These are phyloP conservation scores for Cavia porcellus DNA, from an alignment of 2,113 vertebrate species.

Conservation along the genomic window DNA sequence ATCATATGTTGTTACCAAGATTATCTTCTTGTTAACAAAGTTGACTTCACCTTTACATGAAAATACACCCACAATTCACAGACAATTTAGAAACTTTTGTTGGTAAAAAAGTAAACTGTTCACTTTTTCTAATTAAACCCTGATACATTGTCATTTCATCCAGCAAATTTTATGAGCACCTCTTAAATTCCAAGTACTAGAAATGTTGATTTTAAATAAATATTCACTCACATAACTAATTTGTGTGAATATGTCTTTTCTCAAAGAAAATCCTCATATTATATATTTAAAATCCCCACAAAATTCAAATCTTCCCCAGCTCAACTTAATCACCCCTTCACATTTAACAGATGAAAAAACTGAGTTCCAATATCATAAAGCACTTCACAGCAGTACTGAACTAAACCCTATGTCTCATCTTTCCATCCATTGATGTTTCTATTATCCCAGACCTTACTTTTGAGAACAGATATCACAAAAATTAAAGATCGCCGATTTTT, in stretches of 20 bases:
- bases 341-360: slow-evolving; percentile 9
- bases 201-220: slow-evolving; percentile 46
- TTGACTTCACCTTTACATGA: slow-evolving; percentile 18
- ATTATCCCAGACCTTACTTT: neutral
- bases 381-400: neutral
- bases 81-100: neutral
- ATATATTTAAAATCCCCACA: neutral
- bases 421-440: neutral
- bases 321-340: neutral
- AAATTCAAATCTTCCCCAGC: neutral
- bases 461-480: slow-evolving; percentile 20
- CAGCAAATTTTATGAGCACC: neutral
- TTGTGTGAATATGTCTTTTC: slow-evolving; percentile 20
- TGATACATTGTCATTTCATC: neutral
- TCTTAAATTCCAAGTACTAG: slow-evolving; percentile 13
- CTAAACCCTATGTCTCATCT: neutral
- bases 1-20: neutral
- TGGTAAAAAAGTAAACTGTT: slow-evolving; percentile 24
- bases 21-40: slow-evolving; percentile 27
- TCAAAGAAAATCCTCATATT: neutral
- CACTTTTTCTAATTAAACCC: slow-evolving; percentile 37
- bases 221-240: neutral
- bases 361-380: neutral
- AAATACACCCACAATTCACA: slow-evolving; percentile 49
- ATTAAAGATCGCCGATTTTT: neutral